Evolutionary conservation across 2,113 vertebrate species (phyloP).

Genomic region (Aspidoscelis tigris): DNA sequence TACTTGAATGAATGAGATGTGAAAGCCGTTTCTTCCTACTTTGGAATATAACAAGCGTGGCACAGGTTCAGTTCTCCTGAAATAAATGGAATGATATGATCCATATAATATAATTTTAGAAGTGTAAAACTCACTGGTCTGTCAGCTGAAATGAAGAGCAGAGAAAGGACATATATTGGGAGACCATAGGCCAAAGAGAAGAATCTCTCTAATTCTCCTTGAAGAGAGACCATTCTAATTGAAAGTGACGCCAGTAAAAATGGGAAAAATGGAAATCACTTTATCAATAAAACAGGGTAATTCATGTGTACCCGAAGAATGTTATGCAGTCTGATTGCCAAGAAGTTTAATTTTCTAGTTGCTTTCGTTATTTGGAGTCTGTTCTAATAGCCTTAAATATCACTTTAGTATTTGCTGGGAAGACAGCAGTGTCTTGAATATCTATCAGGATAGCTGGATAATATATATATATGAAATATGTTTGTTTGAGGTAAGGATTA

Average conservation of each 20-base stretch:
- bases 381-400: background rate
- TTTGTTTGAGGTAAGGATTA: background rate
- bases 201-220: conserved; percentile 41
- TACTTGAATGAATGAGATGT: conserved; percentile 67
- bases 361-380: conserved; percentile 6
- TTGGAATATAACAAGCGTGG: conserved; percentile 63
- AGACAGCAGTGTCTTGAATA: conserved; percentile 5
- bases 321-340: conserved; percentile 30
- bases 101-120: conserved; percentile 58
- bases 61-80: conserved; percentile 49
- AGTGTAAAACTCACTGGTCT: conserved; percentile 52
- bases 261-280: conserved; percentile 35
- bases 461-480: background rate
- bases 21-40: conserved; percentile 61
- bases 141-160: conserved; percentile 55
- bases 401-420: conserved; percentile 1
- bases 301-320: conserved; percentile 14
- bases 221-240: conserved; percentile 51
- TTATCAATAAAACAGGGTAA: conserved; percentile 37
- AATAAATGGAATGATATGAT: conserved; percentile 47
- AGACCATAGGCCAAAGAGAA: conserved; percentile 34
- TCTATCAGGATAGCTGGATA: background rate
- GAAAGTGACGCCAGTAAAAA: conserved; percentile 49
- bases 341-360: conserved; percentile 16
- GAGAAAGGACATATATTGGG: conserved; percentile 34